Evolutionary conservation across 2,888 invertebrate species (phyloP), one percentile per base, ranked within the genome.

Genomic region (Rhagonycha lutea): DNA sequence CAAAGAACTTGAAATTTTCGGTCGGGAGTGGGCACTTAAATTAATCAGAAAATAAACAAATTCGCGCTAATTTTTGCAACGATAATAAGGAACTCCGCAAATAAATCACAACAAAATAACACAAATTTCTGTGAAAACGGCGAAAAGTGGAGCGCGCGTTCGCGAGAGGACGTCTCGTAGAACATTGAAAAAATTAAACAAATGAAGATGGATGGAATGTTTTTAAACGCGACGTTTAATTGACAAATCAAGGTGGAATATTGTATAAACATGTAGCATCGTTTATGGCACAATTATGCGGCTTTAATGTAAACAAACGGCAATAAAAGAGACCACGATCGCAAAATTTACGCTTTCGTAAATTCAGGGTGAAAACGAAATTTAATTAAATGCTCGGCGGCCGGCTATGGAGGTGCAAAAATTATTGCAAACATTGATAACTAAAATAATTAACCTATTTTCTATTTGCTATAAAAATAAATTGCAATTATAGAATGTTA

Each of bases 191-290:
- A n/a, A 24, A 9, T 63, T 12, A 24, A 24, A 24, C 18, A 24
- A 63, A 63, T 24, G 23, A 18, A 63, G 63, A 63, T 24, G n/a
- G 14, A 63, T 24, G 3, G 63, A 63, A 24, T 23, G 18, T 63
- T 63, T 63, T 24, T 28, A 70, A 70, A 70, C 29, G 28, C 18
- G 70, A 70, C 70, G 28, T 60, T 68, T 72, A 71, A 72, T 75
- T 75, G 71, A 75, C 71, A 75, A 75, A 75, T 26, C 68, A 72
- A 75, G 75, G 75, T 72, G 72, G 68, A 63, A 72, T 68, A 71
- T 72, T 72, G 28, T 74, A 70, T 74, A 70, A 74, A 74, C 74
- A 74, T 12, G 26, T 12, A 26, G n/a, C 14, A 28, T 47, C 23
- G 32, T 67, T n/a, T 24, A 24, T 28, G 23, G 24, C n/a, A 70